Evolutionary conservation across 2,113 vertebrate genomes (phyloP).

Genomic region (Galeopterus variegatus): DNA sequence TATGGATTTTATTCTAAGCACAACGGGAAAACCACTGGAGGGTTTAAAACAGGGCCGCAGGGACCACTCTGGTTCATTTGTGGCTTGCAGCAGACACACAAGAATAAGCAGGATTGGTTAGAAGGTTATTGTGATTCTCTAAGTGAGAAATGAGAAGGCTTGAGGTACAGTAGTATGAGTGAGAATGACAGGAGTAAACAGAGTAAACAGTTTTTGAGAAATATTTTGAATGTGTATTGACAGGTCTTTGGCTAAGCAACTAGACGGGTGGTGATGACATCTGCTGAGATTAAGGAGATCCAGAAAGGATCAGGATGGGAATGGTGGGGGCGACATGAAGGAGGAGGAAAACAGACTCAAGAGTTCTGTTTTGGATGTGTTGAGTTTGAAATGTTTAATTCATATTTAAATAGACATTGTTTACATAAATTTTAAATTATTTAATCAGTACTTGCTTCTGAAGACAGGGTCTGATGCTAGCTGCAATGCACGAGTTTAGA

Average conservation of each 20-base stretch:
- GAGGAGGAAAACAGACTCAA: neutral
- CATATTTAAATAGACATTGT: neutral
- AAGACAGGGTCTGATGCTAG: neutral
- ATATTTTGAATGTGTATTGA: neutral
- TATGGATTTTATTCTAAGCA: neutral
- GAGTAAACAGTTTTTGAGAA: neutral
- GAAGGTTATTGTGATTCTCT: neutral
- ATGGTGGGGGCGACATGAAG: neutral
- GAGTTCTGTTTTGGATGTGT: neutral
- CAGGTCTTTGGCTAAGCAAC: neutral
- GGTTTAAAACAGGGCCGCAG: neutral
- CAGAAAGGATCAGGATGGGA: neutral
- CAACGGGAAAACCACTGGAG: neutral
- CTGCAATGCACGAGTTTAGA: neutral
- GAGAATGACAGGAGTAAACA: neutral
- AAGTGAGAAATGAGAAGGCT: neutral
- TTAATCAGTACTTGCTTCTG: neutral
- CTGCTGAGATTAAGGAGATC: neutral
- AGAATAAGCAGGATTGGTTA: neutral
- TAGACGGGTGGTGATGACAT: neutral
- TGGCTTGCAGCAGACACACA: neutral
- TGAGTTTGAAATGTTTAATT: neutral
- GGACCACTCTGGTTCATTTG: neutral
- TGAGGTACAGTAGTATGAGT: neutral
- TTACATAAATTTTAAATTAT: neutral